These are phyloP conservation scores for Lasioglossum lativentre DNA, from an alignment of 2,888 invertebrate genomes.

Conservation along the genomic window DNA sequence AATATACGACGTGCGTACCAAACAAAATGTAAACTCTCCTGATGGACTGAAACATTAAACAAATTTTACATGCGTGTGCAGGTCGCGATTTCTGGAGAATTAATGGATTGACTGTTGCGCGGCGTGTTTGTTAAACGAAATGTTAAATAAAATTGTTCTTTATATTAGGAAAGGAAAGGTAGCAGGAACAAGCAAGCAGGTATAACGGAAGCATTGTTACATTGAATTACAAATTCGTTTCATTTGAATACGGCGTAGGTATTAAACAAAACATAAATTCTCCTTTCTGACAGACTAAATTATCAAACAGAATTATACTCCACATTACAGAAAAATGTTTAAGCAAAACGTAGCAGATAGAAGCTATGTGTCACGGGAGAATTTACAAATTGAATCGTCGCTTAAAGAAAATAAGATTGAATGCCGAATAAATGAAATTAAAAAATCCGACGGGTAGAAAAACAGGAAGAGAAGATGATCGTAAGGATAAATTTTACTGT, in stretches of 20 bases:
- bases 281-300: background rate
- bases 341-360: background rate
- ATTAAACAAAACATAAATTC: constrained; percentile 1
- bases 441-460: background rate
- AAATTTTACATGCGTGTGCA: background rate
- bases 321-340: background rate
- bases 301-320: background rate
- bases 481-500: background rate
- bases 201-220: background rate
- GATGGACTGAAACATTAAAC: background rate
- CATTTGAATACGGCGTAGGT: background rate
- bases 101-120: background rate
- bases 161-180: background rate
- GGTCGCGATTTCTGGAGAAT: background rate
- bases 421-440: background rate
- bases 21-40: background rate
- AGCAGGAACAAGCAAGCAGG: background rate
- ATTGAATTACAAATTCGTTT: background rate
- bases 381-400: background rate
- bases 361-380: background rate
- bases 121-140: background rate
- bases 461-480: too few species aligned
- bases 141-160: background rate
- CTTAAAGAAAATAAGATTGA: background rate
- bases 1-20: background rate